Evolutionary conservation across 2,113 vertebrate species (phyloP).

Genomic region (Fulmarus glacialis): DNA sequence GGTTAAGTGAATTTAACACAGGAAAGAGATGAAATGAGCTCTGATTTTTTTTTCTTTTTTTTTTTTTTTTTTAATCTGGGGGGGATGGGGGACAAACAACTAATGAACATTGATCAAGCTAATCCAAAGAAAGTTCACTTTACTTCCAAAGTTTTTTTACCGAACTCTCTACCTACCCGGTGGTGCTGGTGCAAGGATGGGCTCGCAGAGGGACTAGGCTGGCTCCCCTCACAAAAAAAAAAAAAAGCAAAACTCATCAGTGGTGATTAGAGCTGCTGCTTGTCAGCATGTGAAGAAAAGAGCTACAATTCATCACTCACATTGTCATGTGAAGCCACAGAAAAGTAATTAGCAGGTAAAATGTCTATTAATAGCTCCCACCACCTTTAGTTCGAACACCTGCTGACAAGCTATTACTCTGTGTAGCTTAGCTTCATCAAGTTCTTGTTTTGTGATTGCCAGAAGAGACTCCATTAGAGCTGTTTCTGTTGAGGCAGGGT

Average conservation of each 20-base stretch:
- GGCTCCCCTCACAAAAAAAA: not conserved
- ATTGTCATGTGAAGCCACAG: constrained; percentile 30
- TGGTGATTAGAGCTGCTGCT: constrained; percentile 23
- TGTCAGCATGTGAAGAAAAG: constrained; percentile 11
- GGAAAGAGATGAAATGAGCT: not conserved
- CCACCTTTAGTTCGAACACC: constrained; percentile 8
- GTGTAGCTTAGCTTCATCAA: constrained; percentile 6
- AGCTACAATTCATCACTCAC: constrained; percentile 41
- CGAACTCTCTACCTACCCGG: not conserved
- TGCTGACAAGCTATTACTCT: constrained; percentile 46
- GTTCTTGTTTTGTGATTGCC: constrained; percentile 17
- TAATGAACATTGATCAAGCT: not conserved
- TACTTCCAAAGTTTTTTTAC: not conserved
- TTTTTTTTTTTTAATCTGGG: not conserved
- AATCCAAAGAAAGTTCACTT: not conserved
- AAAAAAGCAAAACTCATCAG: not conserved
- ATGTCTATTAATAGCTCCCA: constrained; percentile 40
- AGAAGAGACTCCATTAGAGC: not conserved
- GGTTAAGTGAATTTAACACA: not conserved
- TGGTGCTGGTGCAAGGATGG: not conserved
- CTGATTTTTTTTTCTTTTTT: not conserved
- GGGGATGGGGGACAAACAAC: rapidly evolving
- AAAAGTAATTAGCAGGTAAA: constrained; percentile 64
- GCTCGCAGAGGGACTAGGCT: not conserved
- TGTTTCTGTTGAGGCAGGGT: rapidly evolving